phyloP scores from a whole-genome alignment of 2,113 vertebrate species.

The Catharus minimus region DNA sequence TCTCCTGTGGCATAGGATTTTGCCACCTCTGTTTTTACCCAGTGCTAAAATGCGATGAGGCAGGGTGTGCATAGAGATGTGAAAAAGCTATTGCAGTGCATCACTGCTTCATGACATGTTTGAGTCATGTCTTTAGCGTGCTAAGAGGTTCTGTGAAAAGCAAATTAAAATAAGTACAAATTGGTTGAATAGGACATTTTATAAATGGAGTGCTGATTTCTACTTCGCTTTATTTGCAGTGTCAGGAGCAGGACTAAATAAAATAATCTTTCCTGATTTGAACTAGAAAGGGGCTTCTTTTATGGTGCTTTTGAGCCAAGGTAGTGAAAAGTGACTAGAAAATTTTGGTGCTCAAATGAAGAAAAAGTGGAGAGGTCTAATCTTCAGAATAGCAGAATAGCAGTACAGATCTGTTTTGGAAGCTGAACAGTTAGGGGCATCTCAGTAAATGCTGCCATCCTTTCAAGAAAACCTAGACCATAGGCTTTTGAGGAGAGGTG shows the following conservation, averaged over 20 bases:
- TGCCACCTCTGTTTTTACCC: background rate
- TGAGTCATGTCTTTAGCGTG: background rate
- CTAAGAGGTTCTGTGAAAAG: background rate
- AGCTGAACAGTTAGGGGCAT: background rate
- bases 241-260: background rate
- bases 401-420: background rate
- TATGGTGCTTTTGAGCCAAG: background rate
- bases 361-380: background rate
- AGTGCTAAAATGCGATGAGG: background rate
- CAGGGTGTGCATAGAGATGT: background rate
- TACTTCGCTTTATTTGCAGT: background rate
- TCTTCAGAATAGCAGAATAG: background rate
- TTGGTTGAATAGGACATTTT: background rate
- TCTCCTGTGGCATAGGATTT: background rate
- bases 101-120: background rate
- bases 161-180: slow-evolving; percentile 5
- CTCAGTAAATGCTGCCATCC: background rate
- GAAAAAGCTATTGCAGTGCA: background rate
- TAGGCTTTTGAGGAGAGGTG: background rate
- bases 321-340: background rate
- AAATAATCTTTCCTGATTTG: background rate
- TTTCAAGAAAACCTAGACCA: background rate
- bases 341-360: background rate
- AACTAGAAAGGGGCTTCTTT: background rate
- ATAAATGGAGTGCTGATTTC: background rate